Conservation (phyloP, 2,797 vertebrate genomes). For the Pipistrellus nathusii region DNA sequence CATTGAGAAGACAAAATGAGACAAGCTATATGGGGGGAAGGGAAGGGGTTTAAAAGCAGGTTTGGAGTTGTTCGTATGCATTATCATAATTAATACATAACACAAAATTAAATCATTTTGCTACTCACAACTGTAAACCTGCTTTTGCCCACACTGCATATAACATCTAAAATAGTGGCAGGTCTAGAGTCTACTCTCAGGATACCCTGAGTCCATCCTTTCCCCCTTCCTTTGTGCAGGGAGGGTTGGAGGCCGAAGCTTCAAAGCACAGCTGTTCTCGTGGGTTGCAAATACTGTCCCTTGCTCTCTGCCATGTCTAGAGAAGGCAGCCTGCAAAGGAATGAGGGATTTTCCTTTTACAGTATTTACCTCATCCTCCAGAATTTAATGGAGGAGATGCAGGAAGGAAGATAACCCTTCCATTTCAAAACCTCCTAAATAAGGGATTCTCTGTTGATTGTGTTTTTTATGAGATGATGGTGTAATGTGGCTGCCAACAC, state of each 20-base stretch:
- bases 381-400: conserved; percentile 20
- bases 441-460: conserved; percentile 21
- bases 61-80: neutral
- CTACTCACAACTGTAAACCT: neutral
- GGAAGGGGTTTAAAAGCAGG: neutral
- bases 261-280: neutral
- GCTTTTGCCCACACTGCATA: neutral
- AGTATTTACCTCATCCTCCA: conserved; percentile 19
- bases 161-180: neutral
- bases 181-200: neutral
- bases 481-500: neutral
- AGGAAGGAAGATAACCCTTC: conserved; percentile 9
- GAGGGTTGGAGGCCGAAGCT: neutral
- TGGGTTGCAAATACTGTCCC: neutral
- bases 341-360: conserved; percentile 57
- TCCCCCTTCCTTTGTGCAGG: neutral
- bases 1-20: conserved; percentile 27
- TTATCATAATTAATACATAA: neutral
- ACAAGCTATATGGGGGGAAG: neutral
- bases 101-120: neutral
- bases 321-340: neutral
- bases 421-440: conserved; percentile 36
- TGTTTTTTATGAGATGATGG: conserved; percentile 8
- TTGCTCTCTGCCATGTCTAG: conserved; percentile 34
- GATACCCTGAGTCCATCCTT: neutral